Evolutionary conservation across 2,888 invertebrate genomes (phyloP), one percentile per base, ranked within the genome.

Genomic region (Athalia rosae): DNA sequence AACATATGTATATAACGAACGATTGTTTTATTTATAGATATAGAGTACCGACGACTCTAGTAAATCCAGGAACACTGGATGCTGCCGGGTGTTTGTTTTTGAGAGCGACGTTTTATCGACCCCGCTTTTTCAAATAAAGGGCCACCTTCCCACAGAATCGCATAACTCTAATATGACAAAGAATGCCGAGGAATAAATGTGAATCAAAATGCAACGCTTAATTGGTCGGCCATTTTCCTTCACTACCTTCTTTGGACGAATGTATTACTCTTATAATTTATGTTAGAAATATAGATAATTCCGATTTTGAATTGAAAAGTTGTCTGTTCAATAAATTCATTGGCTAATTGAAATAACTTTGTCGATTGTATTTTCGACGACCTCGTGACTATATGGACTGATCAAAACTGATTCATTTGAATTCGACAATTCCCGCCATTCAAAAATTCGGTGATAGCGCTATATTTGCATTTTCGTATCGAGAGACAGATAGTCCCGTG

Each of bases 151-250:
- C 4, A 9, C 62, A 58, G 43, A 43, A 58, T 71, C 45, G 43
- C 13, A 28, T 28, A 50, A 56, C 56, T 45, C 58, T 56, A 43
- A 58, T 66, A 45, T 28, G 45, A n/a, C 71, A 48, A 48, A 76
- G 67, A 79, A 74, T 76, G 28, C 28, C 82, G 83, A 83, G 84
- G 83, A 85, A 84, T 86, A 84, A 84, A 85, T 71, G 84, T 83
- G 83, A 82, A 85, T 83, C 84, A 82, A 82, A 83, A 82, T 81
- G 82, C 79, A 79, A 79, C 85, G 82, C 83, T 87, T 88, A 88
- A 88, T 88, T 87, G 85, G 79, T 84, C 86, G 84, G 88, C 88
- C 88, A 88, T 88, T 83, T 87, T 87, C 81, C 83, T 83, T 83
- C 71, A 45, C 53, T 28, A 61, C 61, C 47, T 74, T 58, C 13